These are phyloP conservation scores for Phataginus tetradactyla DNA, from an alignment of 2,797 vertebrate genomes.

Conservation along the genomic window DNA sequence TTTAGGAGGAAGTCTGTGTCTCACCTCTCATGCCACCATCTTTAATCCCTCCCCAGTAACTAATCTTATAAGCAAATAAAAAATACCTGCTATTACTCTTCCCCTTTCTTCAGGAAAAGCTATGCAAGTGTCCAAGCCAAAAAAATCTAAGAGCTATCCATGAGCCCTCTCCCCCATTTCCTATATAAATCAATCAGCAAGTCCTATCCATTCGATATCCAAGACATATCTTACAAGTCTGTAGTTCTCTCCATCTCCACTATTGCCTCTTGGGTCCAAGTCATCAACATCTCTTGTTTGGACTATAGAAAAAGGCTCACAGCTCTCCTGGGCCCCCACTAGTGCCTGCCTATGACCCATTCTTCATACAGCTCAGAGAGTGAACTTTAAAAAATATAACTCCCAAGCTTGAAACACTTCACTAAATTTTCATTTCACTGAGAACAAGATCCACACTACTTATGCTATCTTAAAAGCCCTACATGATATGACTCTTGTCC, in stretches of 20 bases:
- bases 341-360: not conserved
- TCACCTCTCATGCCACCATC: no score
- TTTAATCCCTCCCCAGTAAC: no score
- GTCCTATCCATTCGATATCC: not conserved
- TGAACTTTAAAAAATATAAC: not conserved
- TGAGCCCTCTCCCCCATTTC: not conserved
- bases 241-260: not conserved
- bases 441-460: not conserved
- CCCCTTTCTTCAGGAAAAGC: not conserved
- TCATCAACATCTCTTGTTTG: not conserved
- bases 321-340: not conserved
- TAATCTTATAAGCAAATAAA: not conserved
- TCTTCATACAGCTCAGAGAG: not conserved
- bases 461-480: not conserved
- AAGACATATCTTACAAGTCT: not conserved
- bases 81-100: not conserved
- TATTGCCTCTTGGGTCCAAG: not conserved
- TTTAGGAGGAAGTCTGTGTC: no score
- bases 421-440: not conserved
- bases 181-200: not conserved
- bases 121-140: not conserved
- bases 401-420: not conserved
- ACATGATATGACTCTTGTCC: not conserved
- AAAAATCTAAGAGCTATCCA: not conserved
- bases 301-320: not conserved